Conservation (phyloP, 2,797 vertebrate species). For the Hemitrygon akajei region DNA sequence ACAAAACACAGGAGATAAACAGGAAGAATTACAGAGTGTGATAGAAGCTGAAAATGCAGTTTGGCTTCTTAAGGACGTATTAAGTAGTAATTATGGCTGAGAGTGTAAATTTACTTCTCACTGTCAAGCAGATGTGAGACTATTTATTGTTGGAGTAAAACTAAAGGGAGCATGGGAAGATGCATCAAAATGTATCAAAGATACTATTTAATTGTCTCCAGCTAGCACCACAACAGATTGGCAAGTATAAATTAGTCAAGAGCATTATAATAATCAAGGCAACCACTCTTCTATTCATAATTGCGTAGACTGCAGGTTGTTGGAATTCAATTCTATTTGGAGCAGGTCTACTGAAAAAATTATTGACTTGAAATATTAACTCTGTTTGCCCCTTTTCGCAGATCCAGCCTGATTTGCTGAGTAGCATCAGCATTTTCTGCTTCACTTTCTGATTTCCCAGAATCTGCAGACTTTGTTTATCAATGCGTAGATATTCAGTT, state of each 20-base stretch:
- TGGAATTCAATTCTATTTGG: not conserved
- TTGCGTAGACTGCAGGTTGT: not conserved
- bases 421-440: too few relatives aligned
- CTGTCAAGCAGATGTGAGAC: not conserved
- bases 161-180: not conserved
- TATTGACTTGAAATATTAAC: not conserved
- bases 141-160: not conserved
- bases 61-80: not conserved
- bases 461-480: too few relatives aligned
- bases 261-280: not conserved
- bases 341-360: not conserved
- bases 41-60: not conserved
- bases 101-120: not conserved
- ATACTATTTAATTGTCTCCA: not conserved
- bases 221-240: not conserved
- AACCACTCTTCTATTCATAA: not conserved
- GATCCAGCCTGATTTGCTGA: not conserved
- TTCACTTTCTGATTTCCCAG: too few relatives aligned
- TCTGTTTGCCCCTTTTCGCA: not conserved
- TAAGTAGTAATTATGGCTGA: not conserved
- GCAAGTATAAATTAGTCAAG: constrained; percentile 7
- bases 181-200: not conserved
- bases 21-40: not conserved
- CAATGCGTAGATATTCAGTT: too few relatives aligned
- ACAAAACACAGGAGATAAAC: not conserved